Percentiles rank a stretch among this genome's conserved stretches.
Evolutionary conservation across 2,888 invertebrate genomes (phyloP).

Genomic region (Nysson spinosus): DNA sequence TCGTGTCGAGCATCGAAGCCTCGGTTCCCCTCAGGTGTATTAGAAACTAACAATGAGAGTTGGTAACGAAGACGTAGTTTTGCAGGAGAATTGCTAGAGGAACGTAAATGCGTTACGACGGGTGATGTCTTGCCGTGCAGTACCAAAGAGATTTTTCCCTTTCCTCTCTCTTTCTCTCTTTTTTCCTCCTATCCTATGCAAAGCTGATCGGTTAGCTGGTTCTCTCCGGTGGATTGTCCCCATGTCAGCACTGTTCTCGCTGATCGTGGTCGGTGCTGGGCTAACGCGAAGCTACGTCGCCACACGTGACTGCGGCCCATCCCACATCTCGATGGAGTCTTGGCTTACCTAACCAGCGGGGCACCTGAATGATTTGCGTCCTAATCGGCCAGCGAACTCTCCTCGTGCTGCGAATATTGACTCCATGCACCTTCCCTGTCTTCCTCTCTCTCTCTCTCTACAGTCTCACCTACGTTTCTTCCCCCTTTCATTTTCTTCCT

Average conservation of each 20-base stretch:
- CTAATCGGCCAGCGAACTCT: conserved; percentile 72
- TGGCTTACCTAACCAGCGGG: conserved; percentile 62
- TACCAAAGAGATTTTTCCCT: conserved; percentile 44
- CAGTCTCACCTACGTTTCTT: conserved; percentile 11
- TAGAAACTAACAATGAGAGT: not conserved
- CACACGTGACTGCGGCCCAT: conserved; percentile 75
- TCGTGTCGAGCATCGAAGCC: too few species aligned
- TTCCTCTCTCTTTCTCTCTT: conserved; percentile 11
- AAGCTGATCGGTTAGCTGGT: conserved; percentile 47
- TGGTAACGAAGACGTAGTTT: conserved; percentile 18
- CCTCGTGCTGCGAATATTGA: conserved; percentile 40
- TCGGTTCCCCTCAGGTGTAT: not conserved
- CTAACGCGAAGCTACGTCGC: conserved; percentile 71
- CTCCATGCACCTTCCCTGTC: conserved; percentile 8
- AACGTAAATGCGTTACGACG: conserved; percentile 71
- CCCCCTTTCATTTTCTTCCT: conserved; percentile 11
- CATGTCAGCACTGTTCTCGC: conserved; percentile 65
- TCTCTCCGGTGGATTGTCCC: conserved; percentile 64
- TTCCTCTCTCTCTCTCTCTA: not conserved
- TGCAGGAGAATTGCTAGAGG: conserved; percentile 38
- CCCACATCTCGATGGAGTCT: conserved; percentile 58
- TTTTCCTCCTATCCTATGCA: conserved; percentile 26
- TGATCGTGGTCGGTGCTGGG: conserved; percentile 46
- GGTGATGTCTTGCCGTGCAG: conserved; percentile 62
- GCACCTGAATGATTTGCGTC: conserved; percentile 71